Conservation (phyloP, 1,140 invertebrate genomes). For the Lasaia peninsularis region DNA sequence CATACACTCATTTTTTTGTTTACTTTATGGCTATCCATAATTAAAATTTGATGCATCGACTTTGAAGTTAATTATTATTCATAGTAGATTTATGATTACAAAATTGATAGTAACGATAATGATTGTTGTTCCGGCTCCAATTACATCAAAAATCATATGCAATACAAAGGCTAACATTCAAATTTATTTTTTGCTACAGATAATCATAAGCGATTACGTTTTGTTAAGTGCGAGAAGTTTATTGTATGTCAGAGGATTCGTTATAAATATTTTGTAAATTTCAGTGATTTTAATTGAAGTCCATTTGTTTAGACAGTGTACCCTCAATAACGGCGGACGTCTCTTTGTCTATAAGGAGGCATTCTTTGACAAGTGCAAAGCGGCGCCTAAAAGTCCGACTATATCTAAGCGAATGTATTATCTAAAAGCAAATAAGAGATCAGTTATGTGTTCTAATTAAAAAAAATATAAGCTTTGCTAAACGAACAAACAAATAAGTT, state of each 20-base stretch:
- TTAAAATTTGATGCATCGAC: too few species aligned
- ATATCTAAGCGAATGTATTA: too few species aligned
- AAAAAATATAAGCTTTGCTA: too few species aligned
- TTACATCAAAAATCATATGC: not conserved
- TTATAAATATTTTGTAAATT: not conserved
- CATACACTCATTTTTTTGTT: too few species aligned
- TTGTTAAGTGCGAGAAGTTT: not conserved
- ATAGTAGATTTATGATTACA: not conserved
- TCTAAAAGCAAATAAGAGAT: too few species aligned
- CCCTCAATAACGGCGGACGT: too few species aligned
- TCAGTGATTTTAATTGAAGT: not conserved
- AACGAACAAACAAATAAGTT: too few species aligned
- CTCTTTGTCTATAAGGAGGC: too few species aligned
- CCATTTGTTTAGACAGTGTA: not conserved
- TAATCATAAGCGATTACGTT: not conserved
- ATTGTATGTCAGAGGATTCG: not conserved
- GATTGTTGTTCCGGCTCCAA: not conserved
- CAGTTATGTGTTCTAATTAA: too few species aligned
- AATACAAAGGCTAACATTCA: conserved; percentile 2
- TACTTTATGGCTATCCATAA: too few species aligned
- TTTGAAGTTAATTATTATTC: not conserved
- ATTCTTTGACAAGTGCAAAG: too few species aligned
- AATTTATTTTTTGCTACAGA: not conserved
- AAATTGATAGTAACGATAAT: not conserved
- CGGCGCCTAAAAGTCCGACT: too few species aligned